Evolutionary conservation across 2,797 vertebrate genomes (phyloP).

Genomic region (Nyctalus aviator): DNA sequence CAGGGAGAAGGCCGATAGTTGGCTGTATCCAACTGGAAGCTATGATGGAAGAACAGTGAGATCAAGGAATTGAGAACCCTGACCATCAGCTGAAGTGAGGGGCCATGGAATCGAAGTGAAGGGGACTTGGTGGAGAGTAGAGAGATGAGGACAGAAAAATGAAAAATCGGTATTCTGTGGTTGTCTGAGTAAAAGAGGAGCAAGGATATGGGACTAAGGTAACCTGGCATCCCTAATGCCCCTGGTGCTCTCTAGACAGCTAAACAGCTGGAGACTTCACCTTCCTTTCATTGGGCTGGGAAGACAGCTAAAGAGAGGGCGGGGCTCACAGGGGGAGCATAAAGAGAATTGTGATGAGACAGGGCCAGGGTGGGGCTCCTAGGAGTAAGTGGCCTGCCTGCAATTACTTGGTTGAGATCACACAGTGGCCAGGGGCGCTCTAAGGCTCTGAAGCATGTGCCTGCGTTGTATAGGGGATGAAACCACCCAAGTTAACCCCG

Average conservation of each 20-base stretch:
- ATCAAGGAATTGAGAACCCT: not conserved
- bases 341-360: slow-evolving; percentile 59
- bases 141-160: not conserved
- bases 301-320: not conserved
- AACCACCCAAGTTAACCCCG: slow-evolving; percentile 53
- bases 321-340: not conserved
- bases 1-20: not conserved
- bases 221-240: not conserved
- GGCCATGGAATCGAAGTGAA: not conserved
- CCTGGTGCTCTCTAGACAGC: accelerated
- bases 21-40: not conserved
- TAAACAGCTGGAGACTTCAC: no score
- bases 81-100: not conserved
- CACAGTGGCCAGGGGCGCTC: not conserved
- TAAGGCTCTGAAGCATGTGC: slow-evolving; percentile 54
- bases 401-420: accelerated
- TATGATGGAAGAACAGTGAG: not conserved
- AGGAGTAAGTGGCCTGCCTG: accelerated
- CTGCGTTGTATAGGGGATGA: not conserved
- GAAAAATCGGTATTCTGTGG: not conserved
- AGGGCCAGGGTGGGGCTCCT: not conserved
- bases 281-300: accelerated
- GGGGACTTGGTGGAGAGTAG: not conserved
- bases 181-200: not conserved
- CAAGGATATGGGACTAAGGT: not conserved